Base-by-base conservation (phyloP, 1,140 invertebrate species). In the Sweltsa coloradensis region DNA sequence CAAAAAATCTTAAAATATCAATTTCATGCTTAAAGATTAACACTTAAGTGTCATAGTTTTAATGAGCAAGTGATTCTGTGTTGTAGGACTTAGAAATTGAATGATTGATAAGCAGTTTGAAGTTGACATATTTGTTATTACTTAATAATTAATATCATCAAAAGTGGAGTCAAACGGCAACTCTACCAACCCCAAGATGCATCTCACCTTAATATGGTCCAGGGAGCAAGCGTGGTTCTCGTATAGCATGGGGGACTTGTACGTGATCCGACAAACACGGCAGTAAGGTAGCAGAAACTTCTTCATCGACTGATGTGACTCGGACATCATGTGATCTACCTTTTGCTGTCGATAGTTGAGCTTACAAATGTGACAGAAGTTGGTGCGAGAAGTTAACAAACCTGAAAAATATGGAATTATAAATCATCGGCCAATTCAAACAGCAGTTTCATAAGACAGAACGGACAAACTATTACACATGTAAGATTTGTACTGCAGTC, bases 251-350 rank as follows among this genome's bases (percentile, higher is more conserved):
- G 83, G 81, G 48, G 82, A 83, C 45, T 81, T 80, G 63, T 85
- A 86, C 13, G 75, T 74, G 43, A 83, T 64, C 19, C 75, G 75
- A 60, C 80, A 83, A 27, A 78, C 68, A 52, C 78, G 77, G 55
- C 84, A 88, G 56, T 77, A 81, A 1, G 83, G 83, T 66, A 81
- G 78, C n/a, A 88, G 64, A 62, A 87, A 85, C 55, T 82, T 76
- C 59, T 83, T 84, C 70, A 88, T 86, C 53, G 80, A 80, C 58
- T 81, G 73, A 63, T 88, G 85, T 5, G 79, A 75, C 48, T 83
- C 76, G 6, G 82, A 85, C 26, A 73, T 64, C 55, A 83, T 78
- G 68, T 89, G 85, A 34, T 80, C 74, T 41, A 76, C 73, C 56
- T 83, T 80, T 9, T 78, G 70, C 53, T 83, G 83, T 52, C 79